Percentiles rank a stretch among this genome's conserved stretches.
phyloP scores from a whole-genome alignment of 2,797 vertebrate species.

The Anguilla pacifica region DNA sequence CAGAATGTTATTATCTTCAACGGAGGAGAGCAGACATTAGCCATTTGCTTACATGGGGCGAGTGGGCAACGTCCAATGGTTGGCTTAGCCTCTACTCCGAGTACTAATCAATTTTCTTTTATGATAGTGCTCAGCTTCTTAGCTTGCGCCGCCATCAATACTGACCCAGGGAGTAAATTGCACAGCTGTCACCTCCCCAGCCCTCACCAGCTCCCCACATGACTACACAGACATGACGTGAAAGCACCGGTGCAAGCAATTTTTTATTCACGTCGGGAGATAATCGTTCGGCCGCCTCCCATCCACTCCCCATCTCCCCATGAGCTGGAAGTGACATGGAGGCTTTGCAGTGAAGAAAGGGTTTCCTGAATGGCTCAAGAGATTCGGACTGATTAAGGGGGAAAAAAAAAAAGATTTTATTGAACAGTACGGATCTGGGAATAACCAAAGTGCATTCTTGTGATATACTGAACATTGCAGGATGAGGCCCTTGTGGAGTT shows the following conservation, averaged over 20 bases:
- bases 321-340: not conserved
- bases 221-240: not conserved
- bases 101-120: not conserved
- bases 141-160: not conserved
- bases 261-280: not conserved
- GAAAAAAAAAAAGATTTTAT: not conserved
- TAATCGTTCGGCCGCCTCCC: not conserved
- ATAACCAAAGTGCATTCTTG: not conserved
- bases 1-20: not conserved
- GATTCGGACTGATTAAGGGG: not conserved
- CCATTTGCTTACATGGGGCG: not conserved
- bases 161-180: not conserved
- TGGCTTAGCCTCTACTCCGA: not conserved
- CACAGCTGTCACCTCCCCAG: not conserved
- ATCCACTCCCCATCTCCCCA: not conserved
- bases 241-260: not conserved
- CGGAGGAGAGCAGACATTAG: not conserved
- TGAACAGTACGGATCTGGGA: not conserved
- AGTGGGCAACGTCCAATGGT: not conserved
- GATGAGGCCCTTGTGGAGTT: not conserved
- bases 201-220: not conserved
- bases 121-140: not conserved
- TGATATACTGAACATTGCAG: conserved; percentile 4
- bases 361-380: not conserved
- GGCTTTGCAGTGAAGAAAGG: not conserved